Evolutionary conservation across 2,113 vertebrate genomes (phyloP), one percentile per base, ranked within the genome.

Genomic region (Gasterosteus nipponicus): DNA sequence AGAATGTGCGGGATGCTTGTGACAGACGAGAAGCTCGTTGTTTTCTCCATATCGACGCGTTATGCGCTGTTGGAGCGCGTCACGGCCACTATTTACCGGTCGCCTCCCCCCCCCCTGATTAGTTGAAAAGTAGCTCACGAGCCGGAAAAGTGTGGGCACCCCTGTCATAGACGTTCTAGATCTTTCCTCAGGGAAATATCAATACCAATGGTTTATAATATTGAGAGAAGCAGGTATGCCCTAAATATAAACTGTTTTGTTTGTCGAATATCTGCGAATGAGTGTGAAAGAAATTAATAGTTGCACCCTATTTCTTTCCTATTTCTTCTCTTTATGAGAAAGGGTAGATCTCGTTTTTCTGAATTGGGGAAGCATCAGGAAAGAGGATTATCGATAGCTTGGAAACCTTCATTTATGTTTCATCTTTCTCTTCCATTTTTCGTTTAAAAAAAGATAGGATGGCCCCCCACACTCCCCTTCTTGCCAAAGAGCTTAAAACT

Each of bases 331-430:
- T 80, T 80, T 66, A 80, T 73, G 26, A 61, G 31, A 70, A 75
- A 75, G 74, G 67, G 39, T 78, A 73, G 54, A 83, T 75, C 77
- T 78, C 44, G 79, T 59, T 49, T 73, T 73, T 69, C 61, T 39
- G 42, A 65, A 60, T 72, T 61, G 73, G 58, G 53, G 80, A 69
- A 26, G 83, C 84, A 84, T 86, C 22, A 47, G 57, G 39, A 65
- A 51, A 85, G 63, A 75, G 83, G 89, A 87, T 88, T 88, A 89
- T 84, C 82, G 86, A 76, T 66, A 66, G 86, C 79, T 78, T 81
- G 73, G 86, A 84, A 88, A 72, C 66, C 60, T 79, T 75, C 8
- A 85, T 83, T 80, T 76, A 86, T 5, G 35, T 38, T 38, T 38
- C 35, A 80, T 82, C 65, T 82, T 79, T 87, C 69, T 44, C 61